Percentiles rank a stretch among this genome's conserved stretches.
These are phyloP conservation scores for Zalophus californianus DNA, from an alignment of 2,797 vertebrate genomes.

Conservation along the genomic window DNA sequence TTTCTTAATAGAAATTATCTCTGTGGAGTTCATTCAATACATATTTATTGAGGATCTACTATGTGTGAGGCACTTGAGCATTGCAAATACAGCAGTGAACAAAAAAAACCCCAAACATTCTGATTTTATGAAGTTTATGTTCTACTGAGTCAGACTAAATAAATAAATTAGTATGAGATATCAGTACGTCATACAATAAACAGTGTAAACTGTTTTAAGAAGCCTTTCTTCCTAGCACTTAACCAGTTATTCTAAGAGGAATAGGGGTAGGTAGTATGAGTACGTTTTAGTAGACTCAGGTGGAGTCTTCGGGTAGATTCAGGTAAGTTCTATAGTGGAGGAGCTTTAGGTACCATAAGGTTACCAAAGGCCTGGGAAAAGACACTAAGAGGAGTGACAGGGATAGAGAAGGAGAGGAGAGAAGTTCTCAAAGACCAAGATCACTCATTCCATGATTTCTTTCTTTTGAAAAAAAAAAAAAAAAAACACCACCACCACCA, in stretches of 20 bases:
- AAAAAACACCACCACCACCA: too few relatives aligned
- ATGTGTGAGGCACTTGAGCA: background rate
- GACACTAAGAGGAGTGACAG: background rate
- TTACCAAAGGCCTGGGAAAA: background rate
- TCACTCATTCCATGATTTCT: background rate
- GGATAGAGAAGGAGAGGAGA: background rate
- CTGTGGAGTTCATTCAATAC: background rate
- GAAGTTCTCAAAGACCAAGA: background rate
- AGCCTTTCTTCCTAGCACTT: constrained; percentile 30
- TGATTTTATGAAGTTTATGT: background rate
- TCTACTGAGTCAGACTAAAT: constrained; percentile 22
- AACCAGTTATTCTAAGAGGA: background rate
- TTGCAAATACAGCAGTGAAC: background rate
- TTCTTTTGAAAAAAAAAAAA: background rate
- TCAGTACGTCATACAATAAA: background rate
- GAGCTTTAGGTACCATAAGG: background rate
- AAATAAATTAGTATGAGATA: constrained; percentile 2
- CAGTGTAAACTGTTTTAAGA: background rate
- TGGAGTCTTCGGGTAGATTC: background rate
- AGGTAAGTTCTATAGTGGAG: background rate
- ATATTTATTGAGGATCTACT: background rate
- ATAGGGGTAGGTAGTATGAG: background rate
- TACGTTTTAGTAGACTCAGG: background rate
- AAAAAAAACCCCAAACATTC: background rate
- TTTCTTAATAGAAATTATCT: constrained; percentile 3